phyloP scores from a whole-genome alignment of 2,797 vertebrate species.

The Sarcoramphus papa region DNA sequence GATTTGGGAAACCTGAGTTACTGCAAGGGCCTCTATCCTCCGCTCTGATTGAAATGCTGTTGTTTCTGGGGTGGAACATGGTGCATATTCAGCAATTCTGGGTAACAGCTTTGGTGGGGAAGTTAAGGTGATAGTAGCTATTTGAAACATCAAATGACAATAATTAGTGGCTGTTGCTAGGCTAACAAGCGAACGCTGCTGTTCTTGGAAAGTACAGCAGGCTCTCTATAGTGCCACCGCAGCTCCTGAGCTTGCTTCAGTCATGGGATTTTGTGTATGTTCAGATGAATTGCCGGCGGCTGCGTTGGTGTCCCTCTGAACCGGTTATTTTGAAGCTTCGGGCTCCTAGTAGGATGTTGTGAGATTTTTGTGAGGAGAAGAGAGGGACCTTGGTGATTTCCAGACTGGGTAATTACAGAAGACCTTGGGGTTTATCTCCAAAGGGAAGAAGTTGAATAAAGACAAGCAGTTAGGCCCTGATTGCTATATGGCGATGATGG shows the following conservation, averaged over 20 bases:
- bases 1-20: fast-evolving
- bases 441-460: background rate
- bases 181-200: fast-evolving
- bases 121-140: background rate
- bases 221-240: fast-evolving
- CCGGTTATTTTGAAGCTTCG: fast-evolving
- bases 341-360: background rate
- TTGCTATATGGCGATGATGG: background rate
- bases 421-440: background rate
- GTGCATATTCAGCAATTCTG: fast-evolving
- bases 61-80: fast-evolving
- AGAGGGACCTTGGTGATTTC: background rate
- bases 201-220: fast-evolving
- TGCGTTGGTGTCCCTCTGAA: background rate
- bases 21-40: background rate
- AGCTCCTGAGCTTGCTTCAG: fast-evolving
- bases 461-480: background rate
- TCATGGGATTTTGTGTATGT: fast-evolving
- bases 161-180: background rate
- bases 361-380: background rate
- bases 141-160: background rate
- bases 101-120: background rate
- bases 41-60: too few species aligned
- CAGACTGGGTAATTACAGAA: fast-evolving
- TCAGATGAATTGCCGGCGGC: fast-evolving